These are phyloP conservation scores for Apodemia hepburni DNA, from an alignment of 2,888 invertebrate genomes.

Conservation along the genomic window DNA sequence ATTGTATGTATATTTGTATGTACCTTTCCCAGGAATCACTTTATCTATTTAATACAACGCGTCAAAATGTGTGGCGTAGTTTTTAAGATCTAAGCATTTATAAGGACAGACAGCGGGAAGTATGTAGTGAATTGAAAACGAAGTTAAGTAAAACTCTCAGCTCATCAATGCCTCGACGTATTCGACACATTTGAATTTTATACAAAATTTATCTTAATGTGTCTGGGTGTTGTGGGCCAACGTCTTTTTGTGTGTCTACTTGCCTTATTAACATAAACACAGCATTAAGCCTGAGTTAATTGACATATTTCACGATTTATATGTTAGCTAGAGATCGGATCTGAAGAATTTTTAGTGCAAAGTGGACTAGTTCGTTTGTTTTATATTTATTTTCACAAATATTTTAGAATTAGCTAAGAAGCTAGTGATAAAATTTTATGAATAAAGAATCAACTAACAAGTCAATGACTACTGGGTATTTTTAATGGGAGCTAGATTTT, in stretches of 20 bases:
- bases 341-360: conserved; percentile 46
- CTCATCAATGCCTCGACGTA: background rate
- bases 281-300: conserved; percentile 74
- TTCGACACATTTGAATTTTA: conserved; percentile 17
- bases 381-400: conserved; percentile 30
- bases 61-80: no score
- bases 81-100: no score
- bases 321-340: conserved; percentile 50
- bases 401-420: background rate
- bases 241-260: conserved; percentile 60
- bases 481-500: background rate
- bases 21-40: no score
- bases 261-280: conserved; percentile 72
- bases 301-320: conserved; percentile 77
- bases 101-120: no score
- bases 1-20: no score
- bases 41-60: no score
- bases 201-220: conserved; percentile 47
- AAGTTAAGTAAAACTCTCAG: conserved; percentile 7
- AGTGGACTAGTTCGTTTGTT: conserved; percentile 44
- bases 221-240: conserved; percentile 22
- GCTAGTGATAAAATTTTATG: conserved; percentile 9
- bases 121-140: no score
- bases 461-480: background rate
- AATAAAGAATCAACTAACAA: background rate